Base-by-base conservation (phyloP, 2,113 vertebrate genomes). In the Tonatia bakeri region DNA sequence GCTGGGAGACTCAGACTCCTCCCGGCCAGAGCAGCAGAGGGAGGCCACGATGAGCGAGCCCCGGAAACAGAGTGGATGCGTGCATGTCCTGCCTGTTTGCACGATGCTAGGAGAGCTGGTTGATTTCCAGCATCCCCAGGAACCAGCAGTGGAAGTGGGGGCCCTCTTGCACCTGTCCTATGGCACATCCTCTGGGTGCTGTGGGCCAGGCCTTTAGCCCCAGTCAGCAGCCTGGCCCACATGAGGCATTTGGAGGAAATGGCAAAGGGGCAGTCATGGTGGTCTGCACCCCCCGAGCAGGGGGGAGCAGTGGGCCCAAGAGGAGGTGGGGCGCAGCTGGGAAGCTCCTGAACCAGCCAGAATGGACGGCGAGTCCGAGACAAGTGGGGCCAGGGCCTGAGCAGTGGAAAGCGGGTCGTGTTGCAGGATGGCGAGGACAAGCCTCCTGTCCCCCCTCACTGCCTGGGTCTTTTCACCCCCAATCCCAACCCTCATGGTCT, bases 391-490 rank as follows among this genome's bases (percentile, higher is more conserved):
- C 38, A 52, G 31, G 43, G 67, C 52, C 26, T 38, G 31, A 31
- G 40, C 3, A 5, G 26, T 11, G 47, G 67, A 22, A 1, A 38
- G 16, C 0, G 22, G 43, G 4, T 1, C 0, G 15, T 16, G 40
- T 2, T 79, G 31, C 12, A 31, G 75, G 15, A 64, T 43, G 56
- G 24, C 10, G 28, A 67, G 36, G 43, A 69, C 16, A 56, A 56
- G 67, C 52, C 38, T 72, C 73, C 17, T 36, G 31, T 26, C 24
- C 61, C 11, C 4, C 0, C 59, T 89, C 6, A 3, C 59, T 40
- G 28, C 33, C 76, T 15, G 14, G 64, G 47, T n/a, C 7, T 40
- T 77, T 36, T 67, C 8, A 1, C 56, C 45, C 22, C 33, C 64
- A 47, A 1, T 2, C 19, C 40, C 16, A 31, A 5, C 16, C 28